Conservation (phyloP, 2,113 vertebrate genomes). For the Pagrus major region DNA sequence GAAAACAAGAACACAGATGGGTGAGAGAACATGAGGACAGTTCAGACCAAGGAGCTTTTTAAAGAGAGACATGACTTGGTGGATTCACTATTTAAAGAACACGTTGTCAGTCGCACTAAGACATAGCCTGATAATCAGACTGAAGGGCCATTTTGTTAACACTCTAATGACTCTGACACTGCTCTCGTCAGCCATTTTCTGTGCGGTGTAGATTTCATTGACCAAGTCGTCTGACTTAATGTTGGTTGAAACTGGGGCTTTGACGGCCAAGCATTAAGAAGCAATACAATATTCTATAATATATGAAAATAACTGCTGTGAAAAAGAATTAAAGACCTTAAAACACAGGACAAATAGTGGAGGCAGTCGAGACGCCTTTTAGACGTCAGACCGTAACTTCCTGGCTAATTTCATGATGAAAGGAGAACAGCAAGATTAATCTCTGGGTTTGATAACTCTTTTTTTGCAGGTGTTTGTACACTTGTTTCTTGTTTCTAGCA, state of each 20-base stretch:
- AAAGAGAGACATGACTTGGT: slow-evolving; percentile 11
- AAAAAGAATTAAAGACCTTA: not conserved
- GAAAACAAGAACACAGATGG: slow-evolving; percentile 54
- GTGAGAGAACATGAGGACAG: slow-evolving; percentile 28
- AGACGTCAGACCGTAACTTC: too few species aligned
- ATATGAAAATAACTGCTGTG: not conserved
- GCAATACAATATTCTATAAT: not conserved
- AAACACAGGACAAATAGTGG: too few species aligned
- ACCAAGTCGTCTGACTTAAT: not conserved
- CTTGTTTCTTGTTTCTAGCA: too few species aligned
- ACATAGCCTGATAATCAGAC: not conserved
- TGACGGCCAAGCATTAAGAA: not conserved
- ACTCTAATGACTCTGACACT: slow-evolving; percentile 1
- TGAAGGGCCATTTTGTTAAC: slow-evolving; percentile 24
- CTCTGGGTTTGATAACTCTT: too few species aligned
- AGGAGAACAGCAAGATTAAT: too few species aligned
- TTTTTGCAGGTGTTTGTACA: too few species aligned
- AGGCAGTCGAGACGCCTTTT: too few species aligned
- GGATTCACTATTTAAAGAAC: slow-evolving; percentile 24
- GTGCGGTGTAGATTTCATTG: not conserved
- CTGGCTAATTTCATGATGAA: too few species aligned
- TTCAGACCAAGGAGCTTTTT: not conserved
- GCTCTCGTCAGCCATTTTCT: slow-evolving; percentile 6
- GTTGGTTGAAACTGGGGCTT: not conserved
- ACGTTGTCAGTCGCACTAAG: slow-evolving; percentile 11